Evolutionary conservation across 1,140 invertebrate genomes (phyloP), one percentile per base, ranked within the genome.

Genomic region (Brachionus rubens): DNA sequence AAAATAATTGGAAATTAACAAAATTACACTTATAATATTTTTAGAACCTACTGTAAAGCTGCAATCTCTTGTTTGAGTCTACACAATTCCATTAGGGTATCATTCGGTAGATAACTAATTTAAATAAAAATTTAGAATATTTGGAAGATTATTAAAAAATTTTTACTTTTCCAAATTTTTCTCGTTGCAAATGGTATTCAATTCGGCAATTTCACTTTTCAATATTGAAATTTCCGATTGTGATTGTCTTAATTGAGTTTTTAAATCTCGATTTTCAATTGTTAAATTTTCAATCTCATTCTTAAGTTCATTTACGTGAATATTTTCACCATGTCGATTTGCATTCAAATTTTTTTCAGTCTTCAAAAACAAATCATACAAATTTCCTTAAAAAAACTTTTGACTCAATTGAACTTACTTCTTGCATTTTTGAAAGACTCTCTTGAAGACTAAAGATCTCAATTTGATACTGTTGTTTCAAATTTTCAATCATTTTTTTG

Each of bases 231-330:
- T 50, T 26, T 72, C 68, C 14, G 68, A 36, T 6, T 72, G 46
- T 10, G 50, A 72, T 30, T 72, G 3, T 36, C 68, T 48, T 24
- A 72, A 19, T 30, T 48, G 14, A 24, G 28, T 50, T 50, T 54
- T 72, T 21, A 72, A 21, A 36, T 72, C 47, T 33, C 14, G 14
- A 33, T 72, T 72, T 24, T 72, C 68, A n/a, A 40, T 50, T 19
- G 9, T 50, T 36, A 40, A 50, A 72, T 72, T 72, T 54, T 54
- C 36, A 6, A 72, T 36, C 41, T 52, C 24, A 36, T 19, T 50
- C 28, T 50, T 48, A 0, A 50, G 26, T 48, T 40, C 30, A 21
- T 54, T 50, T 12, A 54, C 14, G 40, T 50, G 68, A 19, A 1
- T 41, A 30, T 48, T 54, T 40, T 72, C 50, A 21, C n/a, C 50